A percentile compares a stretch with the other conserved stretches of the same genome.
phyloP scores from a whole-genome alignment of 2,113 vertebrate species.

The Ceratotherium simum region DNA sequence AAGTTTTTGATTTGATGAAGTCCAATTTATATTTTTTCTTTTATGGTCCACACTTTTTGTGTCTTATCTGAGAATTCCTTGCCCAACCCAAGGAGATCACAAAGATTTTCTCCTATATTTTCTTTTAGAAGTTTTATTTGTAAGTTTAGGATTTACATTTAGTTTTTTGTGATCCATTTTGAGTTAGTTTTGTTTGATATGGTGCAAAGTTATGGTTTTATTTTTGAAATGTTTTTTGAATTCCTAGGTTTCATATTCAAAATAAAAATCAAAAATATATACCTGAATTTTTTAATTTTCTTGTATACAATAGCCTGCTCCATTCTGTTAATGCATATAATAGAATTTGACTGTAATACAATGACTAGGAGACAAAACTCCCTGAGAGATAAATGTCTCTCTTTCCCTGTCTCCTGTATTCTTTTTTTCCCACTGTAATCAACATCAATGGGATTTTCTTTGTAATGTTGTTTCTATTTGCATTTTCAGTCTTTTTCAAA shows the following conservation, averaged over 20 bases:
- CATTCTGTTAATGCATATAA: background rate
- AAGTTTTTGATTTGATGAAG: background rate
- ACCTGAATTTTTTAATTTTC: background rate
- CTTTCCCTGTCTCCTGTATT: background rate
- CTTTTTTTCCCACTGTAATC: background rate
- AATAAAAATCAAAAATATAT: background rate
- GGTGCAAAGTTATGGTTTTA: background rate
- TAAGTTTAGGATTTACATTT: background rate
- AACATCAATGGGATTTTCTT: background rate
- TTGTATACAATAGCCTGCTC: background rate
- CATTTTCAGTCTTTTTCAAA: background rate
- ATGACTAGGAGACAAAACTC: background rate
- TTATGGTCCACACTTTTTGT: background rate
- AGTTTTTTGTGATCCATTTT: background rate
- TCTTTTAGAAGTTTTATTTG: background rate
- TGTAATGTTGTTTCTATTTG: background rate
- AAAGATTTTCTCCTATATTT: background rate
- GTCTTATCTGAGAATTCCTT: background rate
- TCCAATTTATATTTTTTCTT: constrained; percentile 27
- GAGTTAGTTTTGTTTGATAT: background rate
- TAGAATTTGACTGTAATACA: background rate
- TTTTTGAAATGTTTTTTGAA: background rate
- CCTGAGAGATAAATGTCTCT: background rate
- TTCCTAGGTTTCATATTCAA: background rate
- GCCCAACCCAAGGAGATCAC: background rate